Evolutionary conservation across 92 coral and sea anemone genomes (phyloP).

Genomic region (Umimayanthus kanabou): DNA sequence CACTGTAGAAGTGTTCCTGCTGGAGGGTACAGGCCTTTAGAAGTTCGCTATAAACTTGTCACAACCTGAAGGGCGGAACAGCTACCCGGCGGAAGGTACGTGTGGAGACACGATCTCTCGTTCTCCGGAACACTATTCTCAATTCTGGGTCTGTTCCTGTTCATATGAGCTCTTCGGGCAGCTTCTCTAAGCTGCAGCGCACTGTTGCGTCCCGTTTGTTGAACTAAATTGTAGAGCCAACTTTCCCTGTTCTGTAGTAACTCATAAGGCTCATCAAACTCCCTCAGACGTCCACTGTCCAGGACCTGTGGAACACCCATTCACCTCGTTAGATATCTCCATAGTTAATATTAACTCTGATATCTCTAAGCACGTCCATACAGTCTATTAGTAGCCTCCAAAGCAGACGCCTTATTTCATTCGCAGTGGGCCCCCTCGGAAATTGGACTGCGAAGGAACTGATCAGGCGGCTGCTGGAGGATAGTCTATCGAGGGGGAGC

Average conservation of each 20-base stretch:
- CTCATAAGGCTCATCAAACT: conserved; percentile 90
- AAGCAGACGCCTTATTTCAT: too few species aligned
- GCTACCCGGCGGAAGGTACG: conserved; percentile 65
- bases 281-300: conserved; percentile 82
- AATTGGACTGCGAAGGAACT: too few species aligned
- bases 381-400: too few species aligned
- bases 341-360: too few species aligned
- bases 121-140: conserved; percentile 60
- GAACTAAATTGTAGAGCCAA: conserved; percentile 78
- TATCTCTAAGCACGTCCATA: background rate
- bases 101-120: conserved; percentile 46
- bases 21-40: too few species aligned
- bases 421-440: too few species aligned
- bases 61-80: conserved; percentile 71
- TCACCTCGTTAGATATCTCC: background rate
- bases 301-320: conserved; percentile 64
- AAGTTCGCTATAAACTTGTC: conserved; percentile 36
- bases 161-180: conserved; percentile 67
- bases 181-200: conserved; percentile 64
- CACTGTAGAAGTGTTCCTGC: too few species aligned
- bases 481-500: too few species aligned
- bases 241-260: conserved; percentile 72
- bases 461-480: too few species aligned
- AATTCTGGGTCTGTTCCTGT: conserved; percentile 56
- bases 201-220: conserved; percentile 75